Evolutionary conservation across 2,113 vertebrate species (phyloP), one percentile per base, ranked within the genome.

Genomic region (Syrrhaptes paradoxus): DNA sequence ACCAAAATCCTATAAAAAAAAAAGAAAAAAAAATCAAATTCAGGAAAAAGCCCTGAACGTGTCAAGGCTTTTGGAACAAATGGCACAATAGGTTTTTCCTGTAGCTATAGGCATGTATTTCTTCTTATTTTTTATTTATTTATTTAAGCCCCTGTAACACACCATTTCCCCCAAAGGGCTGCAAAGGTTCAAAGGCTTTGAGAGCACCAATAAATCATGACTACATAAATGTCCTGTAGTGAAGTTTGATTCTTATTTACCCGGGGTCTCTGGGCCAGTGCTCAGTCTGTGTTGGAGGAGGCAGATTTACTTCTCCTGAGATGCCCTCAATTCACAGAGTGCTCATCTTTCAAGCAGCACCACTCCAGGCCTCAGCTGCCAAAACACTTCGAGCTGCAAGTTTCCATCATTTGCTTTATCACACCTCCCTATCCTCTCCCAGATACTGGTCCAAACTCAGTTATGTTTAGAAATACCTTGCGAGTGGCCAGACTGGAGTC

Each of bases 171-270:
- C 93, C 95, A 97, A 96, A 93, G 82, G 76, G 82, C 61, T 85
- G 87, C 85, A 80, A 96, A 96, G 97, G 96, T 95, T 97, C 96
- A 97, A 95, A 97, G 96, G 91, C 95, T 96, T 95, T 94, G 95
- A 97, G 94, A 96, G 95, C 73, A 90, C 95, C 82, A 24, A 97
- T 97, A 97, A 97, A 97, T 97, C 95, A 97, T 4, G 57, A 49
- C 82, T 94, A 92, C 96, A 97, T 97, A 97, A 97, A 97, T 85
- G 97, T 97, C 97, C 96, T 89, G 82, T 94, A 96, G 92, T 80
- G 93, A 97, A 96, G 96, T 96, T 97, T 97, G 97, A 97, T 97
- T 97, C 95, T 97, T 97, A 97, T 97, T 97, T 97, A 97, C 97
- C 96, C 94, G 46, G 97, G 96, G 96, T 96, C 95, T 96, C 96